Evolutionary conservation across 2,888 invertebrate genomes (phyloP).

Genomic region (Pilophorus perplexus): DNA sequence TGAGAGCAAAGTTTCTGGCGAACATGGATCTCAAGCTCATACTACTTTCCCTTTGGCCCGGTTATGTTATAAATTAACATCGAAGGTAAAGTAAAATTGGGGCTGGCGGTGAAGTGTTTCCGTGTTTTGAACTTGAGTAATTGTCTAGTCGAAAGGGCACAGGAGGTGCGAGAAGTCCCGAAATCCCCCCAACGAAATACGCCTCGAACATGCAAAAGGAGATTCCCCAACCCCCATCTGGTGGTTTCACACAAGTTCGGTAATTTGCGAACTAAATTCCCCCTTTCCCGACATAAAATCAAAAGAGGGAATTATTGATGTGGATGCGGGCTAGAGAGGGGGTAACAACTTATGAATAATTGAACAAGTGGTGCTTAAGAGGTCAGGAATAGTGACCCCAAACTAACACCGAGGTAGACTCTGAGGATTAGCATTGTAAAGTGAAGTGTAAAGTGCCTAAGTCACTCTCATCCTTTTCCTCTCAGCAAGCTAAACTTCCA

Average conservation of each 20-base stretch:
- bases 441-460: slow-evolving; percentile 10
- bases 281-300: slow-evolving; percentile 26
- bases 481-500: neutral
- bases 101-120: too few species aligned
- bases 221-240: neutral
- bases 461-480: neutral
- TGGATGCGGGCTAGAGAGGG: too few species aligned
- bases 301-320: too few species aligned
- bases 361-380: slow-evolving; percentile 27
- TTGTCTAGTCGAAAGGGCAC: too few species aligned
- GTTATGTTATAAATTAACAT: too few species aligned
- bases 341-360: slow-evolving; percentile 24
- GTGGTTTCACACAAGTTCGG: slow-evolving; percentile 14
- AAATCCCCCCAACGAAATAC: too few species aligned
- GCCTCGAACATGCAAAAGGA: slow-evolving; percentile 3
- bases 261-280: slow-evolving; percentile 15
- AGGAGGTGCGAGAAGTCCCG: too few species aligned
- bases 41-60: too few species aligned
- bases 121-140: too few species aligned
- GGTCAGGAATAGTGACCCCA: slow-evolving; percentile 28
- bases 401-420: neutral
- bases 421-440: slow-evolving; percentile 24
- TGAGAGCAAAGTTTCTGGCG: too few species aligned
- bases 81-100: too few species aligned
- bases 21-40: too few species aligned